Conservation (phyloP, 1,140 invertebrate genomes). For the Luehdorfia chinensis region DNA sequence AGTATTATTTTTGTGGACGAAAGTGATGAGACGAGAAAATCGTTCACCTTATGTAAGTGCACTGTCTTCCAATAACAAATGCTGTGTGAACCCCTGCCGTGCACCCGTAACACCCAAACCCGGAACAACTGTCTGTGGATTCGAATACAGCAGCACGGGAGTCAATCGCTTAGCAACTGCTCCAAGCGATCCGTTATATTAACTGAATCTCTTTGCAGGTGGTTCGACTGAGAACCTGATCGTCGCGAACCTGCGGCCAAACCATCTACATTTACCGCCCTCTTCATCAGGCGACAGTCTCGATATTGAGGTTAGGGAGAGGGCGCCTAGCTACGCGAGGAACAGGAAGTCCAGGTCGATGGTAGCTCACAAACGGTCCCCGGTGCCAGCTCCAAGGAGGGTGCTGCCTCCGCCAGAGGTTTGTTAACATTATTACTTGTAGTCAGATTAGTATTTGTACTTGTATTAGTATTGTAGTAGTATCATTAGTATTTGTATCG, state of each 20-base stretch:
- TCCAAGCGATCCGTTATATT: background rate
- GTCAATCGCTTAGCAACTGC: no score
- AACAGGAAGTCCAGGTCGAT: slow-evolving; percentile 62
- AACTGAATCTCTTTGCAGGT: slow-evolving; percentile 34
- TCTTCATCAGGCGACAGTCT: slow-evolving; percentile 65
- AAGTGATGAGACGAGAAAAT: no score
- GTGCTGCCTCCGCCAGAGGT: slow-evolving; percentile 47
- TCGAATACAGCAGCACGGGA: no score
- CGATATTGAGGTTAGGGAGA: slow-evolving; percentile 54
- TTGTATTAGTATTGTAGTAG: no score
- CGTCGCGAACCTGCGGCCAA: slow-evolving; percentile 36
- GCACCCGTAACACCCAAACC: no score
- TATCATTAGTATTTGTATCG: no score
- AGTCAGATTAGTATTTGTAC: no score
- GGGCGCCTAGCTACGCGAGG: slow-evolving; percentile 33
- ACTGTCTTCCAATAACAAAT: no score
- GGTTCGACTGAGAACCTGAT: slow-evolving; percentile 60
- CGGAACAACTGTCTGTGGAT: no score
- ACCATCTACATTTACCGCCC: slow-evolving; percentile 47
- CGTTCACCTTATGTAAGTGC: no score
- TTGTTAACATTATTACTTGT: slow-evolving; percentile 3
- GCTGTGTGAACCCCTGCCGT: no score
- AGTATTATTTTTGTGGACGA: no score
- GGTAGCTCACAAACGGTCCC: slow-evolving; percentile 44
- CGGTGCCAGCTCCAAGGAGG: slow-evolving; percentile 46